Conservation (phyloP, 2,797 vertebrate species). For the Phylloscopus collybita region DNA sequence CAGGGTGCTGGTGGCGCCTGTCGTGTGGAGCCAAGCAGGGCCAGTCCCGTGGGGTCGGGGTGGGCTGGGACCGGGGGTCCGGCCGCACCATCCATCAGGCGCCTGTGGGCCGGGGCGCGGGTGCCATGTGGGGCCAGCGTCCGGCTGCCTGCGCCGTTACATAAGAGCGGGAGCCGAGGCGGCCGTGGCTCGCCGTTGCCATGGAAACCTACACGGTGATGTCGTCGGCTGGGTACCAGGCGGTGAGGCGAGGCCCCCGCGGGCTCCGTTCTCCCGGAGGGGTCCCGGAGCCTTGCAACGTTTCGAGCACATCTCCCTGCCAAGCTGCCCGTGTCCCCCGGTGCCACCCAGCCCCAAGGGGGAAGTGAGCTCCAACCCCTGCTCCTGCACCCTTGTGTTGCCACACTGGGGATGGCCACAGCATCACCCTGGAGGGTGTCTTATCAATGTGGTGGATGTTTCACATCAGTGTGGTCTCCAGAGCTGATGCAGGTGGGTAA, state of each 20-base stretch:
- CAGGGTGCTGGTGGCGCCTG: not conserved
- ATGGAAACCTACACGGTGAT: slow-evolving; percentile 64
- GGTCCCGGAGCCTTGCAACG: not conserved
- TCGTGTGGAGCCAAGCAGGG: not conserved
- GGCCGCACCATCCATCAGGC: accelerated
- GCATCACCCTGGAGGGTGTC: not conserved
- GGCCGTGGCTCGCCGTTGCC: slow-evolving; percentile 51
- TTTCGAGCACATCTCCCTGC: accelerated
- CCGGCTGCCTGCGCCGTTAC: slow-evolving; percentile 38
- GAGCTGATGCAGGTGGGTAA: not conserved
- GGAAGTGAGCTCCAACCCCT: not conserved
- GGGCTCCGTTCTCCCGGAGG: not conserved
- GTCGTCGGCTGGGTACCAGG: slow-evolving; percentile 52
- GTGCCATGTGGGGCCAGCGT: not conserved
- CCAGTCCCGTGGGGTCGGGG: not conserved
- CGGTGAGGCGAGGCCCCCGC: slow-evolving; percentile 21
- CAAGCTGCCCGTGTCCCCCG: not conserved
- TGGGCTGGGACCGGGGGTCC: not conserved
- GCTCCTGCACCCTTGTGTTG: accelerated
- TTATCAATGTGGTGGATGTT: accelerated
- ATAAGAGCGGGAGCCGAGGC: slow-evolving; percentile 64
- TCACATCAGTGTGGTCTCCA: accelerated
- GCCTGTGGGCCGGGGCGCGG: not conserved
- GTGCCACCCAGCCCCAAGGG: not conserved
- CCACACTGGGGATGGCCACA: accelerated